phyloP scores from a whole-genome alignment of 2,888 invertebrate genomes.

The Dexiosoma caninum region DNA sequence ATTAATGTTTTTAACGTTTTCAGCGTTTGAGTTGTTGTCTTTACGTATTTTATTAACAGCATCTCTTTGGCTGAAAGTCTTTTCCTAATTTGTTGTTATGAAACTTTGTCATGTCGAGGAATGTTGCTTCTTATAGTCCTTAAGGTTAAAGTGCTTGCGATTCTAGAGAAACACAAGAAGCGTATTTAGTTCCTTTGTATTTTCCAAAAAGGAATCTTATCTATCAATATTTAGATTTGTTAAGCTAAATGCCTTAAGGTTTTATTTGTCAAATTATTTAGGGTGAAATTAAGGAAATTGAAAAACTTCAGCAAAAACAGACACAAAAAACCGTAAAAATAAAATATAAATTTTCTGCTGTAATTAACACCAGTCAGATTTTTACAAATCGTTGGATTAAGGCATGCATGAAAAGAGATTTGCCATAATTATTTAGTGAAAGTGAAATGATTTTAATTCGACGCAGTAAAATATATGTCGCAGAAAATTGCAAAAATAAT shows the following conservation, averaged over 20 bases:
- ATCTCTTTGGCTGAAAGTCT: conserved; percentile 20
- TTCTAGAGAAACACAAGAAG: conserved; percentile 5
- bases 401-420: background rate
- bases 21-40: background rate
- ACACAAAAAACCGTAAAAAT: background rate
- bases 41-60: conserved; percentile 19
- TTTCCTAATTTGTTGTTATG: conserved; percentile 48
- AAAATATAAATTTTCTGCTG: conserved; percentile 5
- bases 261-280: conserved; percentile 57
- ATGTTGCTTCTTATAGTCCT: conserved; percentile 18
- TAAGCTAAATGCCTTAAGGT: conserved; percentile 53
- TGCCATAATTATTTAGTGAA: too few species aligned
- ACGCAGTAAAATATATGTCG: background rate
- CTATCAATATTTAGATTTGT: conserved; percentile 62
- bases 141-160: background rate
- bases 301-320: conserved; percentile 34
- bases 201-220: conserved; percentile 50
- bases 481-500: too few species aligned
- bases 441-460: too few species aligned
- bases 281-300: conserved; percentile 63
- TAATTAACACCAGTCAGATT: conserved; percentile 17
- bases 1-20: background rate
- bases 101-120: conserved; percentile 41
- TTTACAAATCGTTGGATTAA: background rate
- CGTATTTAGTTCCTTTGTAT: background rate